Base-by-base conservation (phyloP, 2,888 invertebrate species). In the Chirona hameri region DNA sequence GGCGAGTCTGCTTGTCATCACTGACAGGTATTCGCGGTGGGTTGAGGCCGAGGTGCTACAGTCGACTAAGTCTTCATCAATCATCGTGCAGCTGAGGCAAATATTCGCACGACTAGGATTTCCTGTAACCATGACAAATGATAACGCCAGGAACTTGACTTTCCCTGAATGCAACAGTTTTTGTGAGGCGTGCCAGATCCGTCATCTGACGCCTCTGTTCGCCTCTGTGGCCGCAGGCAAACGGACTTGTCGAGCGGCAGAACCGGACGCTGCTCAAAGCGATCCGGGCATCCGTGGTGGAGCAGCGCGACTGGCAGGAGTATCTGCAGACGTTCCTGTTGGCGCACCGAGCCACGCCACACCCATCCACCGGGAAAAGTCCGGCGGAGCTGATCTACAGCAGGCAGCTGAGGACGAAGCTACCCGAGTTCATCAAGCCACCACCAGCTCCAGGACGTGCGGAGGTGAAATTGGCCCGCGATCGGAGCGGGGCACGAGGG, bases 321-420 rank as follows among this genome's bases (percentile, higher is more conserved):
- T 18, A n/a, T 60, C 60, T 60, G 60, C 60, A 60, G 60, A 10
- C 60, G 10, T 60, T 60, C 60, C 60, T 60, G 60, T 10, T 60
- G 60, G 60, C 60, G 60, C n/a, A 60, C n/a, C 60, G 60, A 7
- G 1, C 60, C 60, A 24, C 60, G 24, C 60, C 60, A n/a, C 60
- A 60, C 60, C n/a, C 60, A 3, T 60, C 60, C 60, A 60, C 60
- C n/a, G 60, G 60, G n/a, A 60, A n/a, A 60, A 24, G 60, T n/a
- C 60, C 60, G 60, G 60, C 60, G n/a, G 60, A 60, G 60, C 60
- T 60, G 60, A 60, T 24, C 60, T 60, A 60, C 60, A n/a, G 60
- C n/a, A 18, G 60, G n/a, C 24, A 60, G 60, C 60, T 24, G 24
- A 60, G 60, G 60, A 60, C 60, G 24, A 60, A 60, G n/a, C 60